Conservation (phyloP, 1,140 invertebrate species). For the Halesus radiatus region DNA sequence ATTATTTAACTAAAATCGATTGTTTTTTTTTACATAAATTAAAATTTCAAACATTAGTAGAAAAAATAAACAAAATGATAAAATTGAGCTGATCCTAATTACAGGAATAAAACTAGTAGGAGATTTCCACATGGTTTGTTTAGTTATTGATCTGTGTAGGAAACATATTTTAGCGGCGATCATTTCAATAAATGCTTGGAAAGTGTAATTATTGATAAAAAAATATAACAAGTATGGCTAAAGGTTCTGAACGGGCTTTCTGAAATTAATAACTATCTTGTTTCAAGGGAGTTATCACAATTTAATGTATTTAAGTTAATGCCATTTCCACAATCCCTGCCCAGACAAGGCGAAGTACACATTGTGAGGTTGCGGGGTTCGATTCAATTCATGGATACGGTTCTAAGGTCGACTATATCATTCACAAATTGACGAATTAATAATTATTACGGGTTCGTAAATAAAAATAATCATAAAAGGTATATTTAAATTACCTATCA, state of each 20-base stretch:
- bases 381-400: background rate
- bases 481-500: constrained; percentile 52
- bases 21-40: too few relatives aligned
- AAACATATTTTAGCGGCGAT: background rate
- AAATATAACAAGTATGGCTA: background rate
- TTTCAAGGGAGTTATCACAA: background rate
- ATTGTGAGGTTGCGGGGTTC: background rate
- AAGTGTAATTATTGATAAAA: background rate
- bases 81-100: constrained; percentile 4
- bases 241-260: background rate
- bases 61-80: background rate
- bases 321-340: background rate
- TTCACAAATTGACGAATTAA: constrained; percentile 20
- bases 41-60: background rate
- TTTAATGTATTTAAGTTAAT: constrained; percentile 1
- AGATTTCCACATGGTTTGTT: background rate
- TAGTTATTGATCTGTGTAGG: background rate
- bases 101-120: constrained; percentile 1
- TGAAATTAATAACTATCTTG: background rate
- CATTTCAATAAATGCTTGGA: background rate
- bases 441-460: constrained; percentile 40
- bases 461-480: constrained; percentile 47
- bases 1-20: too few relatives aligned
- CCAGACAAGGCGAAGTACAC: background rate
- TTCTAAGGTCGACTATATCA: constrained; percentile 13